Evolutionary conservation across 2,888 invertebrate genomes (phyloP).

Genomic region (Chloromyia formosa): DNA sequence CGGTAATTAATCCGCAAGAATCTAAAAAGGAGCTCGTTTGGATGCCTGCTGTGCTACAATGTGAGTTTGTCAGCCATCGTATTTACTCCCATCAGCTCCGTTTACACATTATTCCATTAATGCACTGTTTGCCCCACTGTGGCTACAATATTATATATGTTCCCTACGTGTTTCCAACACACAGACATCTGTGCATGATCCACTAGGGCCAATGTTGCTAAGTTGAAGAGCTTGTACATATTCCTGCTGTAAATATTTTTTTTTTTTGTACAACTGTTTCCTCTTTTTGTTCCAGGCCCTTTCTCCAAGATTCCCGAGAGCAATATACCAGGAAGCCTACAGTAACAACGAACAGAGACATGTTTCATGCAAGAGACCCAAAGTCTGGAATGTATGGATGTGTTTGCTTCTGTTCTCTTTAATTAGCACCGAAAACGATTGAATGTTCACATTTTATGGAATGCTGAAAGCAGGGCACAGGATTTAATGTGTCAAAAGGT

Average conservation of each 20-base stretch:
- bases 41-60: slow-evolving; percentile 9
- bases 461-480: not conserved
- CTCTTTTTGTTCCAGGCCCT: not conserved
- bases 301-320: not conserved
- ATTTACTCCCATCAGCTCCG: not conserved
- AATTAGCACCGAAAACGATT: slow-evolving; percentile 40
- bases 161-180: not conserved
- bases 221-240: not conserved
- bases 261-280: not conserved
- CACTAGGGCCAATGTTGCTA: not conserved
- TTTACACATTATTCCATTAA: not conserved
- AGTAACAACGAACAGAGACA: slow-evolving; percentile 12
- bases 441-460: slow-evolving; percentile 26
- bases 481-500: slow-evolving; percentile 28
- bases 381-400: slow-evolving; percentile 19
- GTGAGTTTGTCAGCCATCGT: no score
- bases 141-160: slow-evolving; percentile 20
- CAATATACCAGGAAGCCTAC: not conserved
- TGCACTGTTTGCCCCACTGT: slow-evolving; percentile 7
- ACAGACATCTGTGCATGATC: not conserved
- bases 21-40: slow-evolving; percentile 27
- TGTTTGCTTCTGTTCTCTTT: slow-evolving; percentile 18
- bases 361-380: not conserved
- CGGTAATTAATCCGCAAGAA: slow-evolving; percentile 46
- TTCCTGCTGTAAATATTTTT: not conserved